Evolutionary conservation across 2,113 vertebrate species (phyloP), one percentile per base, ranked within the genome.

Genomic region (Raphicerus campestris): DNA sequence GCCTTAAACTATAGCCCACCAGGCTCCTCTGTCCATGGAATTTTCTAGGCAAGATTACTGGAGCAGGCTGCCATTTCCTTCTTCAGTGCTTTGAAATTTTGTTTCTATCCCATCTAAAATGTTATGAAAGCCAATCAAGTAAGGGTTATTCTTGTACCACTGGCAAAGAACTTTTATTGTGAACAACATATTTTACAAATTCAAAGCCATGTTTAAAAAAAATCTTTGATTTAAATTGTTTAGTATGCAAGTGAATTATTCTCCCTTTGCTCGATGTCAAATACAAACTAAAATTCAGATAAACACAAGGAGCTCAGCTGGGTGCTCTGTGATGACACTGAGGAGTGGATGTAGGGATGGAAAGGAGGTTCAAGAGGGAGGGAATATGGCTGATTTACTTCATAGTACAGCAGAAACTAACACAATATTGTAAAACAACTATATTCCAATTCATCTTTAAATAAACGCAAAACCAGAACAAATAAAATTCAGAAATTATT

Each of bases 221-320:
- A 89, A 85, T 20, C 10, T 77, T 91, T n/a, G 83, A 15, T 61
- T 87, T 88, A 95, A 60, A 73, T 89, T 93, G 35, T 94, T 86
- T 92, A 32, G 35, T 86, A 96, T 15, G 92, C 24, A 97, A 98
- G 92, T 73, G 17, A 84, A 89, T 90, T 91, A 55, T 91, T 55
- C 16, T 83, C 32, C 73, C 60, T 96, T 95, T 87, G 1, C 53
- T 90, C 96, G 0, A 49, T 98, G 30, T 94, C 70, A 94, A 80
- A 92, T 51, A 94, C 3, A 98, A 98, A 97, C 70, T 97, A 83
- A n/a, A 96, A 4, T 92, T 96, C 86, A 87, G 22, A 75, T 75
- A 75, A 42, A 42, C 39, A 42, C 39, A 75, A 6, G 39, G 39
- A 75, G 39, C 11, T 42, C 20, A 26, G 22, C 35, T 75, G 35